A percentile compares a stretch with the other conserved stretches of the same genome.
Evolutionary conservation across 2,888 invertebrate species (phyloP).

Genomic region (Geophilus truncorum): DNA sequence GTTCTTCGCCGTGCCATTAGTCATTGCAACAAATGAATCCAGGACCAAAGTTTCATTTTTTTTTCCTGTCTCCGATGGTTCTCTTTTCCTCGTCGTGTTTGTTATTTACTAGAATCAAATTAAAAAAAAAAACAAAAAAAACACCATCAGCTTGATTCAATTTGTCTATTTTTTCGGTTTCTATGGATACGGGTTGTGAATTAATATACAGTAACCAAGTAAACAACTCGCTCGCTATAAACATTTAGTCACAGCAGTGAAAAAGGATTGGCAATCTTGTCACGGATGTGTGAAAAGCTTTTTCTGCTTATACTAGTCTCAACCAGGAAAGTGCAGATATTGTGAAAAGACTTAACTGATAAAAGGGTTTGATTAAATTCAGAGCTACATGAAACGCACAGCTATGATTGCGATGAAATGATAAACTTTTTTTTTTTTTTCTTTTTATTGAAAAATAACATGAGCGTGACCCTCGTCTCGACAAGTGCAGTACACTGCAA

Average conservation of each 20-base stretch:
- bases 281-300: not conserved
- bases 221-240: not conserved
- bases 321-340: not conserved
- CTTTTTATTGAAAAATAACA: not conserved
- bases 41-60: not conserved
- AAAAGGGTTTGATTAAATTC: not conserved
- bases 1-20: slow-evolving; percentile 38
- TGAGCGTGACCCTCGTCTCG: not conserved
- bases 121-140: no score
- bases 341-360: not conserved
- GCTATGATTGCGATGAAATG: no score
- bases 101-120: no score
- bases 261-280: not conserved
- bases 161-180: no score
- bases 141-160: no score
- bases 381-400: not conserved
- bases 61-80: not conserved
- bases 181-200: not conserved
- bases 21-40: not conserved
- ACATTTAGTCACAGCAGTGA: no score
- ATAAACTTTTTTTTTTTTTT: no score
- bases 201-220: no score
- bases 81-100: no score
- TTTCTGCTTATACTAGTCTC: not conserved
- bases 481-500: no score